Evolutionary conservation across 2,113 vertebrate genomes (phyloP).

Genomic region (Misgurnus mizolepis): DNA sequence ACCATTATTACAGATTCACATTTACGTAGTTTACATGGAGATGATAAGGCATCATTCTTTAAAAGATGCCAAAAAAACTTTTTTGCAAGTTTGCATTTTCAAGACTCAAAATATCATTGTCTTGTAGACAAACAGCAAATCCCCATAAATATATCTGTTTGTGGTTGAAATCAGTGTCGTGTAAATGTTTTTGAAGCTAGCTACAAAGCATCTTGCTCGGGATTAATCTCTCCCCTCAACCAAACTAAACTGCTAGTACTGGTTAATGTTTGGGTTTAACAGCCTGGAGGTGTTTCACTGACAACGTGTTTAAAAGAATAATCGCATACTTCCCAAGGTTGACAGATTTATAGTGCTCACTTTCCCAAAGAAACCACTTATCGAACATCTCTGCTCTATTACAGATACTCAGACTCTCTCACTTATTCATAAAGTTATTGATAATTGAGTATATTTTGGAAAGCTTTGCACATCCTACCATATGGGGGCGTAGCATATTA

Average conservation of each 20-base stretch:
- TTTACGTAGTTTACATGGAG: no score
- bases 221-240: neutral
- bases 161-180: no score
- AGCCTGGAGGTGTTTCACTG: neutral
- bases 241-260: slow-evolving; percentile 21
- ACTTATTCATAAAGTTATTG: slow-evolving; percentile 14
- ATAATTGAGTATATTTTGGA: slow-evolving; percentile 26
- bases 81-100: no score
- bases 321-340: neutral
- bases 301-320: slow-evolving; percentile 7
- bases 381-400: slow-evolving; percentile 1
- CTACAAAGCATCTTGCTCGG: neutral
- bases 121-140: no score
- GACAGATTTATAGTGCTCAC: neutral
- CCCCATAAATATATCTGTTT: no score
- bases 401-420: slow-evolving; percentile 9
- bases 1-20: no score
- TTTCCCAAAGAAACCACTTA: slow-evolving; percentile 30
- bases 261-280: no score
- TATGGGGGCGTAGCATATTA: no score
- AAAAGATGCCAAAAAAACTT: no score
- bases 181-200: neutral
- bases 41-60: no score
- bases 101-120: no score
- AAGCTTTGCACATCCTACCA: neutral